These are phyloP conservation scores for Helarctos malayanus DNA, from an alignment of 2,797 vertebrate species.

Conservation along the genomic window DNA sequence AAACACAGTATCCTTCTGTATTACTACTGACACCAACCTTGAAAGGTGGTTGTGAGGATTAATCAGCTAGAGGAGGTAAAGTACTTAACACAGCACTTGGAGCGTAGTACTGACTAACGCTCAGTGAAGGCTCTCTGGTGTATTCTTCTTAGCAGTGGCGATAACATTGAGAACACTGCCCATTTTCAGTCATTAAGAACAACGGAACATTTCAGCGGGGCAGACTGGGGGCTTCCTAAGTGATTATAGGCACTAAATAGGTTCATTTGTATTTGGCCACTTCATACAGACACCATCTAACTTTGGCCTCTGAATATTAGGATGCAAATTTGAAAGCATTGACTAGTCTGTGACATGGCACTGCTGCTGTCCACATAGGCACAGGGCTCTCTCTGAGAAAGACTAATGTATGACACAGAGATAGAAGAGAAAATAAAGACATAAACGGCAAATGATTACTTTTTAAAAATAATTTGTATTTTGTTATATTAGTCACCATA, in stretches of 20 bases:
- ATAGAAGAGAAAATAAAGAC: conserved; percentile 14
- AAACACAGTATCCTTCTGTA: neutral
- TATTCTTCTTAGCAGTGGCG: neutral
- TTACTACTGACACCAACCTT: neutral
- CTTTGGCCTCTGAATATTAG: neutral
- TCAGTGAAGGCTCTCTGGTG: neutral
- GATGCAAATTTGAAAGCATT: neutral
- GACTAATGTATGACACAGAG: neutral
- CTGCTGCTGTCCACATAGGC: neutral
- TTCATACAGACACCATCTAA: neutral
- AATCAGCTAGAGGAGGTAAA: neutral
- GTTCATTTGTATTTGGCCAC: neutral
- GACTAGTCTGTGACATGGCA: too few species aligned
- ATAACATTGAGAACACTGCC: neutral
- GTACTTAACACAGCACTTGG: neutral
- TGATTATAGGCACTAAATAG: neutral
- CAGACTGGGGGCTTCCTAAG: neutral
- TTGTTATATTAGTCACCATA: too few species aligned
- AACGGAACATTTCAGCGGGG: neutral
- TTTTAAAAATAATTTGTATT: too few species aligned
- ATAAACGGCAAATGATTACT: neutral
- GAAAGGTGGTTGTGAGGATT: neutral
- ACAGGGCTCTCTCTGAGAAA: neutral
- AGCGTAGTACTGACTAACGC: neutral
- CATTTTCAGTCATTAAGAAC: neutral